Evolutionary conservation across 1,140 invertebrate species (phyloP).

Genomic region (Pseudomyrmex sp.): DNA sequence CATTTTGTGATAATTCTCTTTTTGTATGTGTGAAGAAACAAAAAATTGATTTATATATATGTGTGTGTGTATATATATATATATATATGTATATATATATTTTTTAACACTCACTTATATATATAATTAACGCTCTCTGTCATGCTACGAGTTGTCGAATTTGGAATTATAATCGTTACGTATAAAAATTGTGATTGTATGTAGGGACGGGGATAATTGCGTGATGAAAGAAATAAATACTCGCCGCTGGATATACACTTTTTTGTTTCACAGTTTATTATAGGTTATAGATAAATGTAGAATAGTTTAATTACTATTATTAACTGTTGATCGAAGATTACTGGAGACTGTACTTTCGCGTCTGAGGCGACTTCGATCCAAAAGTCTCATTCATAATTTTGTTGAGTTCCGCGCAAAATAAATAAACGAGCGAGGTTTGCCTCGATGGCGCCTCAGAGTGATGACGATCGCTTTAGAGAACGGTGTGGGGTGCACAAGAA

Average conservation of each 20-base stretch:
- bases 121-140: no score
- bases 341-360: slow-evolving; percentile 79
- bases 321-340: slow-evolving; percentile 84
- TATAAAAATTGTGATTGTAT: not conserved
- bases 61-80: not conserved
- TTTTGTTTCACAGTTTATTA: slow-evolving; percentile 86
- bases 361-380: slow-evolving; percentile 75
- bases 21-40: not conserved
- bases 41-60: slow-evolving; percentile 22
- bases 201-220: not conserved
- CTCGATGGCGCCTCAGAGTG: slow-evolving; percentile 70
- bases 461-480: slow-evolving; percentile 70
- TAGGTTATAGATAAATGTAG: slow-evolving; percentile 86
- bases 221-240: slow-evolving; percentile 61
- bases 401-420: slow-evolving; percentile 62
- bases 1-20: slow-evolving; percentile 19
- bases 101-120: no score
- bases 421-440: slow-evolving; percentile 66
- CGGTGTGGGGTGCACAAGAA: slow-evolving; percentile 67
- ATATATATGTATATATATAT: not conserved
- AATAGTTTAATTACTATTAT: slow-evolving; percentile 85
- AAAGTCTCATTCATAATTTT: slow-evolving; percentile 69
- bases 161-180: not conserved
- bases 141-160: not conserved
- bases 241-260: slow-evolving; percentile 71